Conservation (phyloP, 1,140 invertebrate genomes). For the Drosophila tropicalis region DNA sequence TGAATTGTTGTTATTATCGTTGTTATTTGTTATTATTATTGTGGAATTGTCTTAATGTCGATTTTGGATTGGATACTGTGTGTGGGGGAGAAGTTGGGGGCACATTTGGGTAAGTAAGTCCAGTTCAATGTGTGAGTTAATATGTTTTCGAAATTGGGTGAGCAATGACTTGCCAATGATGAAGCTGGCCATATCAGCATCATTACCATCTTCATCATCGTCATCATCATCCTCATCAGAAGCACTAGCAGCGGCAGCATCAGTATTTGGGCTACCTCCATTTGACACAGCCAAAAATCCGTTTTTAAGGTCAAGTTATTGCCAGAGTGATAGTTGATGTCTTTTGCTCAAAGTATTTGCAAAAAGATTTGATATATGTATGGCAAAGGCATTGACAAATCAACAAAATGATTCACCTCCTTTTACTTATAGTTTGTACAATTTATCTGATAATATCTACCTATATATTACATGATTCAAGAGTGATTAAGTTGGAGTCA, state of each 20-base stretch:
- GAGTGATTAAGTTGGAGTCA: no score
- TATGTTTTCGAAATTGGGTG: conserved; percentile 76
- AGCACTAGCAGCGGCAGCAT: conserved; percentile 27
- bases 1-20: conserved; percentile 20
- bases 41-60: conserved; percentile 70
- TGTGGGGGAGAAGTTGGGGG: background rate
- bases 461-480: no score
- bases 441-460: background rate
- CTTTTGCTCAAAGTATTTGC: conserved; percentile 27
- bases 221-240: conserved; percentile 42
- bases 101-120: conserved; percentile 3
- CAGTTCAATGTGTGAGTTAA: conserved; percentile 43
- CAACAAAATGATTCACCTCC: conserved; percentile 1
- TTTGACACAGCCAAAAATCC: conserved; percentile 69
- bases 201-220: conserved; percentile 3
- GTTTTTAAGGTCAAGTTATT: conserved; percentile 63
- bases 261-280: conserved; percentile 44
- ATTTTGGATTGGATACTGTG: conserved; percentile 46
- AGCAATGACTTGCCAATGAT: conserved; percentile 73
- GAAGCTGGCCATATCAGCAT: conserved; percentile 33
- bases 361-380: conserved; percentile 5
- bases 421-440: background rate
- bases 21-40: conserved; percentile 6
- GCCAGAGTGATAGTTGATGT: conserved; percentile 49
- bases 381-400: conserved; percentile 14